A percentile compares a stretch with the other conserved stretches of the same genome.
Conservation (phyloP, 2,888 invertebrate species). For the Creontiades dilutus region DNA sequence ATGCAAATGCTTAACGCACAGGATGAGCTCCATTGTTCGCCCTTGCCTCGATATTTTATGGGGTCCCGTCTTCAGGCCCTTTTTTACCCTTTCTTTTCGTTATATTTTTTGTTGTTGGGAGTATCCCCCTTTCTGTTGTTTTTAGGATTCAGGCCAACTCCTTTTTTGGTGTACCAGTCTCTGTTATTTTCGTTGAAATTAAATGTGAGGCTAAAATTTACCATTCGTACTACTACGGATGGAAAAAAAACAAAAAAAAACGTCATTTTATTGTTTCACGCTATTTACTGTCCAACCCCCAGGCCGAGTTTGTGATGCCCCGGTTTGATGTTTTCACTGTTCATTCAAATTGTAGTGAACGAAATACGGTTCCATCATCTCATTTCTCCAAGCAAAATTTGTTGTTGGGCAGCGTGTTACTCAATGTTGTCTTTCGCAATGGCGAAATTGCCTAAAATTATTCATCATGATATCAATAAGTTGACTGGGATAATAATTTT, state of each 20-base stretch:
- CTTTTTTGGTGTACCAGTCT: conserved; percentile 50
- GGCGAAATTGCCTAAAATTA: too few species aligned
- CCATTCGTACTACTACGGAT: neutral
- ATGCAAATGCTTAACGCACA: conserved; percentile 70
- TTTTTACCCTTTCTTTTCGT: conserved; percentile 45
- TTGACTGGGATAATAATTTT: too few species aligned
- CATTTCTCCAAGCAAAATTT: neutral
- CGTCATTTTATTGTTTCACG: too few species aligned
- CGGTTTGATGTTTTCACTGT: too few species aligned
- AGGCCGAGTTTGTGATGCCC: too few species aligned
- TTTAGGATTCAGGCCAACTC: conserved; percentile 24
- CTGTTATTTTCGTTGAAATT: conserved; percentile 28
- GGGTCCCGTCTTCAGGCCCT: conserved; percentile 50
- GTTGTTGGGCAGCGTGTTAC: too few species aligned
- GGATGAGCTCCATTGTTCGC: conserved; percentile 71
- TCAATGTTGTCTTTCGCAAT: too few species aligned
- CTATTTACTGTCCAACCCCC: too few species aligned
- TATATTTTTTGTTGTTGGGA: conserved; percentile 41
- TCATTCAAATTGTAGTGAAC: too few species aligned
- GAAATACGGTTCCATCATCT: neutral
- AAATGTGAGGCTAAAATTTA: conserved; percentile 30
- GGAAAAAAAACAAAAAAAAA: neutral
- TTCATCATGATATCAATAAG: too few species aligned
- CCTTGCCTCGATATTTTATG: conserved; percentile 71
- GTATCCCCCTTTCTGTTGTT: conserved; percentile 51